phyloP scores from a whole-genome alignment of 2,113 vertebrate genomes.

The Onychostruthus taczanowskii region DNA sequence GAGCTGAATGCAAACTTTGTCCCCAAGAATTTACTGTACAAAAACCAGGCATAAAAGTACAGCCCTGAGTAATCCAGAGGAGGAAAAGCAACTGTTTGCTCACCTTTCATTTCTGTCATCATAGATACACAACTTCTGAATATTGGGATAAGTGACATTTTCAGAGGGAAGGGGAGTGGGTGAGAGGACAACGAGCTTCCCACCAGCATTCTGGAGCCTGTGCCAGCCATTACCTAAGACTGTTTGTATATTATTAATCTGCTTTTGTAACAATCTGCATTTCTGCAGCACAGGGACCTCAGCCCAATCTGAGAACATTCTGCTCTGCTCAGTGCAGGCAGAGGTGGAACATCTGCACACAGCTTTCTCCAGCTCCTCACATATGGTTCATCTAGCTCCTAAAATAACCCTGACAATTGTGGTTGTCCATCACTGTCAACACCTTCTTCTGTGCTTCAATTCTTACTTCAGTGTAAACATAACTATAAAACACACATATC shows the following conservation, averaged over 20 bases:
- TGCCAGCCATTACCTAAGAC: neutral
- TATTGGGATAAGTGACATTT: constrained; percentile 43
- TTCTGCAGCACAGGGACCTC: neutral
- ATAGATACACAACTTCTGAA: neutral
- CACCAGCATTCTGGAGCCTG: constrained; percentile 15
- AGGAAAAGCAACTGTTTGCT: constrained; percentile 41
- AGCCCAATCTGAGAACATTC: neutral
- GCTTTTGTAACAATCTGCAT: neutral
- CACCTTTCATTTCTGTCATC: constrained; percentile 45
- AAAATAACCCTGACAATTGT: neutral
- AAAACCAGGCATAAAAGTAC: neutral
- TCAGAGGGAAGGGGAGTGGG: constrained; percentile 42
- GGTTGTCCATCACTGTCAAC: neutral
- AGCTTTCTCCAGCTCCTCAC: neutral
- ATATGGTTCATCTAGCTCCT: neutral
- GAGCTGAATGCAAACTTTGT: neutral
- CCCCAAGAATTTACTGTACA: neutral
- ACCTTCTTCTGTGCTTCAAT: neutral
- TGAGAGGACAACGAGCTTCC: constrained; percentile 16
- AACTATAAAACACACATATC: neutral
- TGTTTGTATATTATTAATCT: neutral
- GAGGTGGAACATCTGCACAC: neutral
- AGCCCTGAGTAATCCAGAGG: constrained; percentile 35
- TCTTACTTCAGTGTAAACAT: neutral
- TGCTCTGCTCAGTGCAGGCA: neutral